Evolutionary conservation across 1,140 invertebrate genomes (phyloP).

Genomic region (Hestina assimilis): DNA sequence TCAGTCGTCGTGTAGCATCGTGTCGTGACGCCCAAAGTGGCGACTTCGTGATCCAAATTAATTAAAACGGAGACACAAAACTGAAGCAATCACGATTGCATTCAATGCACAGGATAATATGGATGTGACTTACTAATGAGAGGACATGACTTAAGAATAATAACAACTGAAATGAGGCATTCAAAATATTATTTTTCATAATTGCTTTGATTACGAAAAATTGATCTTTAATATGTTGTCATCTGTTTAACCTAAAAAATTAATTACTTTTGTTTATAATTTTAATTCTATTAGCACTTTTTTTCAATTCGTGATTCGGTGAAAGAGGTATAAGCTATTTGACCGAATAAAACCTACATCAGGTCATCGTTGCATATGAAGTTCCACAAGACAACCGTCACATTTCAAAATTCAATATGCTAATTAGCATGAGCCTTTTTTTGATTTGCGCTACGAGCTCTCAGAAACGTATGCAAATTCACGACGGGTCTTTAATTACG

Average conservation of each 20-base stretch:
- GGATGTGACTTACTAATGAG: slow-evolving; percentile 39
- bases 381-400: slow-evolving; percentile 68
- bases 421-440: slow-evolving; percentile 72
- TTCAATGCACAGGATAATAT: slow-evolving; percentile 48
- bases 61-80: slow-evolving; percentile 76
- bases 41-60: slow-evolving; percentile 77
- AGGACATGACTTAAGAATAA: not conserved
- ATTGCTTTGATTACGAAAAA: too few relatives aligned
- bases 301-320: too few relatives aligned
- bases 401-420: slow-evolving; percentile 77
- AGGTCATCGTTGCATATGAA: slow-evolving; percentile 67
- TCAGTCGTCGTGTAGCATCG: slow-evolving; percentile 54
- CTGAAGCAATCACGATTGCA: slow-evolving; percentile 71
- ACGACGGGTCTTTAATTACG: slow-evolving; percentile 70
- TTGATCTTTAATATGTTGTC: too few relatives aligned
- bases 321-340: too few relatives aligned
- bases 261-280: too few relatives aligned
- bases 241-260: too few relatives aligned
- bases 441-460: slow-evolving; percentile 69
- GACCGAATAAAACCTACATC: slow-evolving; percentile 53
- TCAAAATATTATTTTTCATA: too few relatives aligned
- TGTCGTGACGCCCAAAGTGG: slow-evolving; percentile 74
- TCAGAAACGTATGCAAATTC: slow-evolving; percentile 74
- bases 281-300: too few relatives aligned
- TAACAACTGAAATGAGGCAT: too few relatives aligned